Base-by-base conservation (phyloP, 2,113 vertebrate species). In the Chionodraco myersi region DNA sequence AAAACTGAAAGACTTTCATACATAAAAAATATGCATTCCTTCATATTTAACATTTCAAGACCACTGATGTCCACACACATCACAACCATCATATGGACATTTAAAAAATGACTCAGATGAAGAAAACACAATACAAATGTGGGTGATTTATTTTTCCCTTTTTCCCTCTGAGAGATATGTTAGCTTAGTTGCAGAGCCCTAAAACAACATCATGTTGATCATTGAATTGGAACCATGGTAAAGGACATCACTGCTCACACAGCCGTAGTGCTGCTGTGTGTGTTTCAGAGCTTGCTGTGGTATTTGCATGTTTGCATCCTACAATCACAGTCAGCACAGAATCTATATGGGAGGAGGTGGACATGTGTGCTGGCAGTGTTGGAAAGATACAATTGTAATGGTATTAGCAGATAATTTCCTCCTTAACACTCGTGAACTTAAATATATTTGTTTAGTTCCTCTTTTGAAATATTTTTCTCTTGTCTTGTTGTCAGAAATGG, bases 361-460 rank as follows among this genome's bases (percentile, higher is more conserved):
- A 79, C 53, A 65, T 79, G 73, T 84, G 83, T 77, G 88, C 88
- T 89, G 92, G 90, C 90, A 93, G 90, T 93, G 89, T 90, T 87
- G 60, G 80, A 84, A 72, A 90, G 77, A 84, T 80, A 60, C 10
- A 72, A 75, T 75, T 91, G 44, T 63, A 58, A 81, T 86, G 72
- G 41, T 70, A 58, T 52, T 77, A 68, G 41, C 61, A 69, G 51
- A 57, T 51, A 47, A 68, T 76, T 62, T 13, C 74, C 9, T 21
- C 64, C 16, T 68, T 18, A 56, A 49, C 54, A 77, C 21, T 13
- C 51, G 65, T 53, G 34, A 80, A 73, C 49, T n/a, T 49, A 82
- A 30, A 69, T 69, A 34, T 66, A 72, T 73, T 69, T 1, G 13
- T 67, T 34, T 60, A 2, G 41, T 72, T 72, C 47, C 11, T 56